Base-by-base conservation (phyloP, 2,113 vertebrate genomes). In the Cyanoliseus patagonus region DNA sequence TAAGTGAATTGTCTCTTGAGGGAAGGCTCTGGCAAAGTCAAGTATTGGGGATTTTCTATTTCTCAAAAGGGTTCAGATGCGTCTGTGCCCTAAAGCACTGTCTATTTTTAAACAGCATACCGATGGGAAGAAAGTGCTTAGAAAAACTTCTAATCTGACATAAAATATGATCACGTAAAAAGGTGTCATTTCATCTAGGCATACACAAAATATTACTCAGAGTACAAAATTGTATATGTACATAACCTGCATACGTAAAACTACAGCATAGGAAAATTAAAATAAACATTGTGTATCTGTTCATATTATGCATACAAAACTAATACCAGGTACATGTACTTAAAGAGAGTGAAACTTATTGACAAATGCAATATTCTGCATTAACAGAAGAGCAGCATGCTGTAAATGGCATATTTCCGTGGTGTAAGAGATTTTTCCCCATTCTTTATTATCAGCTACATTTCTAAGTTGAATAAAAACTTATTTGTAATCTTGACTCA, bases 281-380 rank as follows among this genome's bases (percentile, higher is more conserved):
- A 91, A n/a, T 55, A 66, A 62, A 39, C 16, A 17, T 13, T n/a
- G 7, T 1, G 0, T 23, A 25, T 2, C 3, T 25, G 15, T 51
- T 15, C 5, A 4, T 39, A 53, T 76, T 72, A 35, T 59, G 20
- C 20, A 47, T n/a, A 27, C 5, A 73, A 73, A 76, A 23, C 52
- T 33, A 81, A 6, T 5, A 81, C 3, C 25, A n/a, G 37, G 31
- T 27, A 33, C 7, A 3, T 1, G 6, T 11, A n/a, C 1, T 12
- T n/a, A 41, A 3, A 27, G 0, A 39, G 15, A 83, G 49, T n/a
- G 24, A 64, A 92, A 47, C 23, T 41, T 59, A 62, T 1, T 83
- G 68, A 41, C 11, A 69, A 33, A 42, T 51, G 41, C 4, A 55
- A 79, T 94, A 55, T 10, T 27, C 70, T 27, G 9, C 15, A 27